phyloP scores from a whole-genome alignment of 1,140 invertebrate genomes.

The Anagrus nilaparvatae region DNA sequence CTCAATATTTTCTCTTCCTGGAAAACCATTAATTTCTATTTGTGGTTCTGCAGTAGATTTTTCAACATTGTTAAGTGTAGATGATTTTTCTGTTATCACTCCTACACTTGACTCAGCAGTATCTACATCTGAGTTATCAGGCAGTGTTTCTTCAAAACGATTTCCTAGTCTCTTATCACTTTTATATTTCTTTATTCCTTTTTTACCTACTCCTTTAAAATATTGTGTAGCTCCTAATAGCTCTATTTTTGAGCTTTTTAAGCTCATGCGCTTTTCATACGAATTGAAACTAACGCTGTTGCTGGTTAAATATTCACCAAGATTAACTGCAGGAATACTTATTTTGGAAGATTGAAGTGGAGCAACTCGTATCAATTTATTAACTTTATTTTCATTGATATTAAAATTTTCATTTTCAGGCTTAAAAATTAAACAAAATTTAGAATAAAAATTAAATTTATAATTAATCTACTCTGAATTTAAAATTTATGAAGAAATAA shows the following conservation, averaged over 20 bases:
- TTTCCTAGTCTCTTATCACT: constrained; percentile 29
- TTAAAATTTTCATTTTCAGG: constrained; percentile 7
- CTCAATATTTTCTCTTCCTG: constrained; percentile 42
- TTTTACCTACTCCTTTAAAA: constrained; percentile 36
- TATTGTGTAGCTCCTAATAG: constrained; percentile 36
- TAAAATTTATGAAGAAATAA: constrained; percentile 4
- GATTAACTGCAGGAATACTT: constrained; percentile 57
- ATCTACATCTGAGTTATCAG: constrained; percentile 36
- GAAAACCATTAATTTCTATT: constrained; percentile 30
- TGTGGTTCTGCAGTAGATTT: constrained; percentile 19
- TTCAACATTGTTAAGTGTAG: constrained; percentile 19
- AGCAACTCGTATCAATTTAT: constrained; percentile 38
- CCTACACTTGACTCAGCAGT: constrained; percentile 24
- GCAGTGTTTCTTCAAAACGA: constrained; percentile 22
- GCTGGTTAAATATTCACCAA: constrained; percentile 62
- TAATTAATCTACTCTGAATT: no score
- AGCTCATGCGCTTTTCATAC: constrained; percentile 56
- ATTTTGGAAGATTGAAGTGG: constrained; percentile 49
- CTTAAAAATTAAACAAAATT: constrained; percentile 4
- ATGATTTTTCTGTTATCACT: constrained; percentile 22
- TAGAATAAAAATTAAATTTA: constrained; percentile 9
- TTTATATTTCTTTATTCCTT: constrained; percentile 36
- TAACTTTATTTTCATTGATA: constrained; percentile 9
- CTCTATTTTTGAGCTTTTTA: constrained; percentile 38
- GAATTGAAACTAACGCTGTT: constrained; percentile 63